phyloP scores from a whole-genome alignment of 1,140 invertebrate species.

The Drosophila arizonae region DNA sequence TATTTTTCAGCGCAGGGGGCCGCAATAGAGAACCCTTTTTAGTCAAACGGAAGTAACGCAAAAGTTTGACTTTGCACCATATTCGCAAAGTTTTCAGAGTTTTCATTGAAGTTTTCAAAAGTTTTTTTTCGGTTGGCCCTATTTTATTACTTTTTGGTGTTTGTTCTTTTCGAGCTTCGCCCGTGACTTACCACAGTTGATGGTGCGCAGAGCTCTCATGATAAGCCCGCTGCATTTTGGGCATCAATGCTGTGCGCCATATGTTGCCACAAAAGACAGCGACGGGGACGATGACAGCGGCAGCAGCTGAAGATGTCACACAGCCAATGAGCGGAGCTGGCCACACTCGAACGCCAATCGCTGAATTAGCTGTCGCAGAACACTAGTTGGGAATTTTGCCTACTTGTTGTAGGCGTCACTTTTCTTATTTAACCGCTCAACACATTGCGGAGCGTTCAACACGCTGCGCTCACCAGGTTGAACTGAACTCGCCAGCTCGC shows the following conservation, averaged over 20 bases:
- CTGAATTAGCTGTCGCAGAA: constrained; percentile 72
- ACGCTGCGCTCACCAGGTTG: constrained; percentile 79
- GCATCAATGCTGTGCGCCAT: constrained; percentile 64
- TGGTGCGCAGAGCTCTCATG: constrained; percentile 37
- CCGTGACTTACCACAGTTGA: constrained; percentile 37
- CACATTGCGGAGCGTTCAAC: constrained; percentile 68
- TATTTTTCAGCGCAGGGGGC: constrained; percentile 23
- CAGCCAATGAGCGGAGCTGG: constrained; percentile 21
- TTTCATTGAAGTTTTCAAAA: not conserved
- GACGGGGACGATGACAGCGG: constrained; percentile 25
- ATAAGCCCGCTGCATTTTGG: constrained; percentile 57
- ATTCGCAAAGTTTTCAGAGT: constrained; percentile 26
- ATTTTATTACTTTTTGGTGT: not conserved
- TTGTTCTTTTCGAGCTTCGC: constrained; percentile 7
- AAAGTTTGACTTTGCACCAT: constrained; percentile 20
- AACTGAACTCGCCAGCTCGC: constrained; percentile 58
- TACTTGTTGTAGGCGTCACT: constrained; percentile 74
- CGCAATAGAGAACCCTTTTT: not conserved
- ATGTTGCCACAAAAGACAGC: constrained; percentile 57
- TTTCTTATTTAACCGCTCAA: constrained; percentile 82
- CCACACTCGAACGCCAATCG: constrained; percentile 54
- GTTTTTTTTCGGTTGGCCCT: not conserved
- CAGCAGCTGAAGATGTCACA: constrained; percentile 10
- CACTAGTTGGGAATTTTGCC: constrained; percentile 71
- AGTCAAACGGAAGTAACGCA: not conserved